Base-by-base conservation (phyloP, 2,113 vertebrate species). In the Prietella phreatophila region DNA sequence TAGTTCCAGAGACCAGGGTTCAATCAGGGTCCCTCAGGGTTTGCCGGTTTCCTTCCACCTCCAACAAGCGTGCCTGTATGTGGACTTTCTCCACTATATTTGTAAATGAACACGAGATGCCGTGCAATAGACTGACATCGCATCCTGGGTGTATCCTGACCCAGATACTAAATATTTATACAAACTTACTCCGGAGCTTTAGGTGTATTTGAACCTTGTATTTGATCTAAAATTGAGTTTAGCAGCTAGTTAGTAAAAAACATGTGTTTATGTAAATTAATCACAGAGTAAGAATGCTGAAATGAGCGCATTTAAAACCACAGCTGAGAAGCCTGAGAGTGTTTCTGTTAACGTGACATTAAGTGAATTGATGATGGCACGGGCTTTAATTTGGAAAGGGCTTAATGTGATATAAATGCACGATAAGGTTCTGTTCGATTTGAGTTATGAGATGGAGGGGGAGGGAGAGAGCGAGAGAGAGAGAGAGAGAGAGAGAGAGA, bases 391-490 rank as follows among this genome's bases (percentile, higher is more conserved):
- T 93, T 89, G 90, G 89, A 91, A 92, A 88, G 89, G 90, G 91
- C 91, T 93, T 92, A 93, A 79, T 92, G 91, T 90, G 92, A 93
- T 93, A 92, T 93, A 92, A 93, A 93, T 90, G 90, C 55, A 90
- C 91, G 92, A 95, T 93, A 93, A 94, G 91, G 91, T 89, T 91
- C 86, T 93, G 93, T 93, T 94, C 92, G 86, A 89, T 94, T 67
- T 92, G 94, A 95, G 92, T 89, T 92, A 94, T 92, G 93, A 93
- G 83, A 92, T 93, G 90, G 56, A 82, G 90, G 14, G 55, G 13
- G 53, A 56, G n/a, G 11, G 17, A 91, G 88, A 91, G 91, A 91
- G 84, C 91, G 91, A 91, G 88, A 91, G 89, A 90, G 92, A 91
- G 81, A 91, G 91, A 91, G 88, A 75, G 33, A 20, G 33, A 20